Evolutionary conservation across 2,113 vertebrate species (phyloP).

Genomic region (Phalacrocorax carbo): DNA sequence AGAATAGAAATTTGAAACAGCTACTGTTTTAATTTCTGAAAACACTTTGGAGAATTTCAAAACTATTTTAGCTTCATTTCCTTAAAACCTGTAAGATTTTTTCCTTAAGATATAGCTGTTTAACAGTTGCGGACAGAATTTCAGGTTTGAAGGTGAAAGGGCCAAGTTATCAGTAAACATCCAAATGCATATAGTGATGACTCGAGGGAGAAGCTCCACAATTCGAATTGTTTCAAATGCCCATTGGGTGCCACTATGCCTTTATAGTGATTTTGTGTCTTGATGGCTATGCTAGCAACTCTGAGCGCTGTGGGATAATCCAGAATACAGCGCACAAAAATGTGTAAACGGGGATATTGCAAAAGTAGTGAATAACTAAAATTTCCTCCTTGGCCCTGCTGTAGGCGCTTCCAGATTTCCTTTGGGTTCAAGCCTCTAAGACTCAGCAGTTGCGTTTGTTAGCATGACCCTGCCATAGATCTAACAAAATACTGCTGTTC

Average conservation of each 20-base stretch:
- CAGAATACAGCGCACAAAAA: neutral
- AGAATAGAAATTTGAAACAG: neutral
- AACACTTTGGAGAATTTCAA: neutral
- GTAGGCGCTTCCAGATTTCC: neutral
- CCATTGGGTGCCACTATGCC: neutral
- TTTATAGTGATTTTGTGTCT: neutral
- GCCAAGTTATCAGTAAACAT: neutral
- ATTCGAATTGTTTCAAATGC: neutral
- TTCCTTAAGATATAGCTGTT: neutral
- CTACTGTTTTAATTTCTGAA: neutral
- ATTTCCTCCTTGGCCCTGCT: neutral
- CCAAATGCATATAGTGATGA: neutral
- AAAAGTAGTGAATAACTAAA: neutral
- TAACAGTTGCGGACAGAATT: neutral
- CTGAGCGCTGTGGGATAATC: neutral
- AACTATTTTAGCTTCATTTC: neutral
- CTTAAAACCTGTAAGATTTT: neutral
- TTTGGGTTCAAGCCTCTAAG: neutral
- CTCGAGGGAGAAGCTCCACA: neutral
- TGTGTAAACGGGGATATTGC: accelerated
- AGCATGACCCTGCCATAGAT: neutral
- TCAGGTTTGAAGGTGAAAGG: neutral
- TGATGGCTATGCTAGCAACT: neutral
- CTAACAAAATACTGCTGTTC: neutral
- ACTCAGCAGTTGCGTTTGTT: neutral